Conservation (phyloP, 1,140 invertebrate species). For the Diorhabda elongata region DNA sequence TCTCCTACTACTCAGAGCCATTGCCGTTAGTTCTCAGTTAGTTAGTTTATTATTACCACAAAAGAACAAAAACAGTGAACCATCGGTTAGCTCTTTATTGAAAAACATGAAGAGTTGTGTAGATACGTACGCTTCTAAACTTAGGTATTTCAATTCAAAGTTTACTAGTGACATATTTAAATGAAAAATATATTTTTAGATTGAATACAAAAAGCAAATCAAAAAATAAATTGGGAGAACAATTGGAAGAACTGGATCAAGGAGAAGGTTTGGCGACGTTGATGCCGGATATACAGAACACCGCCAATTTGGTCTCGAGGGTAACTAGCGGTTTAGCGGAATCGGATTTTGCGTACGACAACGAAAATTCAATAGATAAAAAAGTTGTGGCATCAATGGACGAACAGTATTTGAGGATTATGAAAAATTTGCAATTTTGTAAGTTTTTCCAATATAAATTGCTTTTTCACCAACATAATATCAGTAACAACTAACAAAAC, state of each 20-base stretch:
- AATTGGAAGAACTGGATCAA: constrained; percentile 68
- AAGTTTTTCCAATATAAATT: constrained; percentile 37
- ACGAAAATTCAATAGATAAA: constrained; percentile 47
- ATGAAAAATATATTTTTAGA: constrained; percentile 15
- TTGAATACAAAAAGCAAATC: constrained; percentile 36
- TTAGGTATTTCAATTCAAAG: constrained; percentile 54
- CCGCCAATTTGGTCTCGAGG: constrained; percentile 70
- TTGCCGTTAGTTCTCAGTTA: constrained; percentile 66
- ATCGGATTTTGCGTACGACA: constrained; percentile 32
- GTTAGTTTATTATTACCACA: constrained; percentile 63
- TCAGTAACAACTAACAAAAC: too few species aligned
- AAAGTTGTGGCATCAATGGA: constrained; percentile 55
- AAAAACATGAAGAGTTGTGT: constrained; percentile 86
- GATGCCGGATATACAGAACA: constrained; percentile 85
- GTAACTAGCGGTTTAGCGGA: constrained; percentile 51
- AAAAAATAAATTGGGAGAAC: constrained; percentile 48
- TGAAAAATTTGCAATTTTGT: constrained; percentile 88
- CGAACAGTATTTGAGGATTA: constrained; percentile 77
- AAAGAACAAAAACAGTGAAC: constrained; percentile 40
- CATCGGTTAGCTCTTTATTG: constrained; percentile 65
- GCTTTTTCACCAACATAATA: too few species aligned
- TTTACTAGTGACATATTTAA: not conserved
- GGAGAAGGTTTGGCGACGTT: constrained; percentile 82
- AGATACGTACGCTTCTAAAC: constrained; percentile 81
- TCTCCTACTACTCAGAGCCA: constrained; percentile 72